Evolutionary conservation across 2,888 invertebrate genomes (phyloP).

Genomic region (Ophraella communa): DNA sequence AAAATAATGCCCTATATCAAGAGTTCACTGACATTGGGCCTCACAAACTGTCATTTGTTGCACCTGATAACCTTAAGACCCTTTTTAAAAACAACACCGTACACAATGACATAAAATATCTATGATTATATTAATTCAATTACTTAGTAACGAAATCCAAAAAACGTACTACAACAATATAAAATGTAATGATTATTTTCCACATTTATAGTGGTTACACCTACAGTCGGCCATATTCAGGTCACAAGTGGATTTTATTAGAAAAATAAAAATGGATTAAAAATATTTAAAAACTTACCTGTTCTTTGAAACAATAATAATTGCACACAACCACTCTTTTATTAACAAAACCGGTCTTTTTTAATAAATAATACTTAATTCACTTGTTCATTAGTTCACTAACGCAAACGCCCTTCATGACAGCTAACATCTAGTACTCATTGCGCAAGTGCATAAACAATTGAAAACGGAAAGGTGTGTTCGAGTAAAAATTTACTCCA

Average conservation of each 20-base stretch:
- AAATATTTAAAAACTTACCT: conserved; percentile 31
- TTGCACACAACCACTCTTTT: conserved; percentile 41
- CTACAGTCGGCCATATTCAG: conserved; percentile 46
- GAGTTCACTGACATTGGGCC: conserved; percentile 46
- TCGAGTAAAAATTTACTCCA: conserved; percentile 16
- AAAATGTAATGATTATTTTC: conserved; percentile 13
- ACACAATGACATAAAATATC: not conserved
- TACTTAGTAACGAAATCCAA: not conserved
- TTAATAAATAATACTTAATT: conserved; percentile 35
- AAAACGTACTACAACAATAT: not conserved
- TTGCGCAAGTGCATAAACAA: conserved; percentile 38
- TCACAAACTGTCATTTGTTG: conserved; percentile 34
- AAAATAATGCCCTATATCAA: conserved; percentile 23
- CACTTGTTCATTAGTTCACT: conserved; percentile 45
- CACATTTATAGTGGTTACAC: conserved; percentile 42
- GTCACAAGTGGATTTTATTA: conserved; percentile 24
- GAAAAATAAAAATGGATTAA: conserved; percentile 13
- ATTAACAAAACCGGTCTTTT: conserved; percentile 21
- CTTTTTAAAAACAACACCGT: conserved; percentile 28
- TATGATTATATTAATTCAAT: not conserved
- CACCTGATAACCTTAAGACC: conserved; percentile 25
- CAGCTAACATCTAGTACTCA: conserved; percentile 45
- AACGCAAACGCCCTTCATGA: conserved; percentile 54
- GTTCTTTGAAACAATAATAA: conserved; percentile 30
- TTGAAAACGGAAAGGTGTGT: conserved; percentile 14